phyloP scores from a whole-genome alignment of 2,888 invertebrate genomes.

The Piscicola geometra region DNA sequence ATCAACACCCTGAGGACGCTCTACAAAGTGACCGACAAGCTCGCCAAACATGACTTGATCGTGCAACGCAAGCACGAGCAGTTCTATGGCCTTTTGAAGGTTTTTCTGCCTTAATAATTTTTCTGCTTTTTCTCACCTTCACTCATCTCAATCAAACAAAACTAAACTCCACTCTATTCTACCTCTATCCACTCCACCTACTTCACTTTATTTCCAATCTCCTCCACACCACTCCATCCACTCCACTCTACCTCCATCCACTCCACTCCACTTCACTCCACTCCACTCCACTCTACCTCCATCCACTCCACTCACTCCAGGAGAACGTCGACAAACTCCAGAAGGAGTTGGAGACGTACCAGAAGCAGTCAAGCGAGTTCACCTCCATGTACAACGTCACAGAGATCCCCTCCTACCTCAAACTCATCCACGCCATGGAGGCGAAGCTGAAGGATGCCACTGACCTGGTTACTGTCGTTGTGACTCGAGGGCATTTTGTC shows the following conservation, averaged over 20 bases:
- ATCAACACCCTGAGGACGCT: constrained; percentile 62
- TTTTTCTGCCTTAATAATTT: not conserved
- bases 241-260: too few species aligned
- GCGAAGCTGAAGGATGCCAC: constrained; percentile 22
- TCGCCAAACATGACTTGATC: constrained; percentile 18
- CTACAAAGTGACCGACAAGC: constrained; percentile 23
- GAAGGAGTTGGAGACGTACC: constrained; percentile 26
- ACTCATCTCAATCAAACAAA: not conserved
- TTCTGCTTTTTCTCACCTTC: not conserved
- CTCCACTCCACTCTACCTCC: not conserved
- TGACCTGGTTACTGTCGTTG: constrained; percentile 1
- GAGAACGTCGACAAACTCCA: constrained; percentile 25
- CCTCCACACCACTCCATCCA: too few species aligned
- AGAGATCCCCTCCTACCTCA: constrained; percentile 26
- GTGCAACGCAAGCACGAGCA: constrained; percentile 10
- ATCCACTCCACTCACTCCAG: not conserved
- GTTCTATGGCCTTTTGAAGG: constrained; percentile 9
- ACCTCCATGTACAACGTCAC: constrained; percentile 17
- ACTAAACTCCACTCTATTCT: too few species aligned
- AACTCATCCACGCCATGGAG: constrained; percentile 24
- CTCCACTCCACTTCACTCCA: too few species aligned
- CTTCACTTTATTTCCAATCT: too few species aligned
- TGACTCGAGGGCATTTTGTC: too few species aligned
- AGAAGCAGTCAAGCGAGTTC: constrained; percentile 17
- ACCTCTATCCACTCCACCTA: too few species aligned